These are phyloP conservation scores for Chroicocephalus ridibundus DNA, from an alignment of 2,113 vertebrate genomes.

Conservation along the genomic window DNA sequence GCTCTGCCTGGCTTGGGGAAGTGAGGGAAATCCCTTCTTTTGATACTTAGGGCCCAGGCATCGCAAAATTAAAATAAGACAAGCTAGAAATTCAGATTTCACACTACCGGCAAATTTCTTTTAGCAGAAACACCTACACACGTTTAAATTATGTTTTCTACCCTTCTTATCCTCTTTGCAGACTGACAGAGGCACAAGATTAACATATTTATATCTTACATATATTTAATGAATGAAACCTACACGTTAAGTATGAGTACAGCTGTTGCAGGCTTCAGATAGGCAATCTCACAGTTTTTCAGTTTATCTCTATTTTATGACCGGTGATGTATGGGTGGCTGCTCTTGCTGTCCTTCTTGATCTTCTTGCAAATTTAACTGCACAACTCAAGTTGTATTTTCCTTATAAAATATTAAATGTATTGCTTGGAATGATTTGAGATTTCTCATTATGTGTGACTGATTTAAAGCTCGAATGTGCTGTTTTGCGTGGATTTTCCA, in stretches of 20 bases:
- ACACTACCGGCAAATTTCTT: constrained; percentile 1
- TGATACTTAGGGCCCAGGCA: neutral
- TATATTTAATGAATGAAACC: constrained; percentile 66
- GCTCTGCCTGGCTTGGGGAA: neutral
- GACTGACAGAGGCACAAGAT: constrained; percentile 45
- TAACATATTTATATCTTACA: constrained; percentile 55
- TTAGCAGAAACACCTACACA: constrained; percentile 54
- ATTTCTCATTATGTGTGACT: constrained; percentile 53
- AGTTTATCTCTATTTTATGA: constrained; percentile 32
- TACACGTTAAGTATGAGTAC: neutral
- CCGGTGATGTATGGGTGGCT: neutral
- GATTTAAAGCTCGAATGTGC: constrained; percentile 57
- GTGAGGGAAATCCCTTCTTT: neutral
- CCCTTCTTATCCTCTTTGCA: constrained; percentile 18
- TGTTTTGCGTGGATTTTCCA: neutral
- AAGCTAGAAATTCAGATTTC: constrained; percentile 49
- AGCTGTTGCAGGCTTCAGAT: neutral
- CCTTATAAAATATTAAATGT: constrained; percentile 69
- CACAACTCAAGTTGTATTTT: constrained; percentile 58
- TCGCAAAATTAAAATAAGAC: constrained; percentile 6
- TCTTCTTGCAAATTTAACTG: constrained; percentile 52
- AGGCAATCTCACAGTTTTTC: neutral
- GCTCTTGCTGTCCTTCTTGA: constrained; percentile 8
- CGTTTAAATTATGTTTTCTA: constrained; percentile 53
- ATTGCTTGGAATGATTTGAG: constrained; percentile 50